Evolutionary conservation across 2,888 invertebrate genomes (phyloP), one percentile per base, ranked within the genome.

Genomic region (Syrphus vitripennis): DNA sequence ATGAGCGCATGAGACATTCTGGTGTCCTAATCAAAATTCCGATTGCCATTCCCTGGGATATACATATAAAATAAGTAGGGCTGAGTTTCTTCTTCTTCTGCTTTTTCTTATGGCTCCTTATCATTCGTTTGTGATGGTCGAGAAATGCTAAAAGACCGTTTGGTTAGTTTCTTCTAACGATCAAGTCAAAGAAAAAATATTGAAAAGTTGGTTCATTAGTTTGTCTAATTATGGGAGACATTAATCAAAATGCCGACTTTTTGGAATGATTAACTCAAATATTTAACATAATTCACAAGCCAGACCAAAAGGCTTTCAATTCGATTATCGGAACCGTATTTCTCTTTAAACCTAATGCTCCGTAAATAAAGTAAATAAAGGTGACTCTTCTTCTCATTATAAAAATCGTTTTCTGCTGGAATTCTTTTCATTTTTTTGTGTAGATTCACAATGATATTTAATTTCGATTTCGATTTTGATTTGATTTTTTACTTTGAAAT

Each of bases 21-120:
- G 90, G 89, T 89, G 89, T 90, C 90, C 92, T 92, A 92, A 92
- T 92, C 92, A 92, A 92, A 92, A 92, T 92, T 90, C 92, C 92
- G 88, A 89, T 88, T 87, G 84, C 88, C 89, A 89, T 89, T 88
- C 88, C 86, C 29, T 16, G 69, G n/a, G 78, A 83, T 77, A 65
- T 65, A 42, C 21, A 61, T 40, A 65, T 19, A 74, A n/a, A 34
- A 42, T 59, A 55, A 45, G 42, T 57, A 55, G 37, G 37, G 48
- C 7, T 63, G n/a, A n/a, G n/a, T n/a, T n/a, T n/a, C n/a, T n/a
- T n/a, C 31, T 24, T 14, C 50, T 67, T 3, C 40, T 7, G 16
- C 6, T 40, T 5, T 5, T 1, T 6, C 19, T 5, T 1, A 5
- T 12, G 5, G 40, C 6, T 12, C 3, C 45, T 45, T 29, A 26